These are phyloP conservation scores for Erpobdella octoculata DNA, from an alignment of 2,888 invertebrate species.

Conservation along the genomic window DNA sequence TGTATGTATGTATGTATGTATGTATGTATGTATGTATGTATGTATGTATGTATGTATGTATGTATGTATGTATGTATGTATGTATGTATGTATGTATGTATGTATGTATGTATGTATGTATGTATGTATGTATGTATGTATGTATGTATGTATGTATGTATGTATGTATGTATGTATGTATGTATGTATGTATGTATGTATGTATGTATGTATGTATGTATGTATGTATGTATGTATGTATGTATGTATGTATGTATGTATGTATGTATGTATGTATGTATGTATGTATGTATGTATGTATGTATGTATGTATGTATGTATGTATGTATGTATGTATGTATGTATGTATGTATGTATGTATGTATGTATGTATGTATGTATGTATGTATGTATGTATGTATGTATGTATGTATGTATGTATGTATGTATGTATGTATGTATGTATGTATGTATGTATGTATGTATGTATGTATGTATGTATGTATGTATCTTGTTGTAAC, in stretches of 20 bases:
- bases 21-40: no score
- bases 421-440: no score
- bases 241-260: background rate
- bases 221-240: background rate
- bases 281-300: slow-evolving; percentile 26
- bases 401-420: no score
- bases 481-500: background rate
- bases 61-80: no score
- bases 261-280: background rate
- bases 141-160: no score
- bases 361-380: slow-evolving; percentile 15
- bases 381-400: slow-evolving; percentile 1
- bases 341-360: background rate
- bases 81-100: no score
- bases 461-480: background rate
- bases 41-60: no score
- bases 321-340: slow-evolving; percentile 9
- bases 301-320: slow-evolving; percentile 8
- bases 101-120: no score
- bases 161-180: no score
- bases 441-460: background rate
- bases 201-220: slow-evolving; percentile 21
- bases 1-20: no score
- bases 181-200: slow-evolving; percentile 15
- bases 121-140: no score